Evolutionary conservation across 2,113 vertebrate species (phyloP).

Genomic region (Salvelinus namaycush): DNA sequence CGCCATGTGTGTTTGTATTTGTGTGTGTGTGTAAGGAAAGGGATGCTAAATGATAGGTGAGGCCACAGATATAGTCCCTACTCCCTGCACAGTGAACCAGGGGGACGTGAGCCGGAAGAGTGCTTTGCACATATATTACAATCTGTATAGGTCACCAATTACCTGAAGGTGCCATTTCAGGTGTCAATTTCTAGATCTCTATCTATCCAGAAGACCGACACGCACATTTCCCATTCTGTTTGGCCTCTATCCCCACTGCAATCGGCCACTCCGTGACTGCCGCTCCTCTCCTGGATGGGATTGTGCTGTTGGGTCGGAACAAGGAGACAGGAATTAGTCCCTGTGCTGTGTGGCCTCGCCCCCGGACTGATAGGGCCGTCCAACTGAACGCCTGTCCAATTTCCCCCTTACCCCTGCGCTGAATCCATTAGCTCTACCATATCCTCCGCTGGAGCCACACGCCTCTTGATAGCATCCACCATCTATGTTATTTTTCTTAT

Average conservation of each 20-base stretch:
- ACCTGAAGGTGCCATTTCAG: not conserved
- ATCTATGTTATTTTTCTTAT: constrained; percentile 74
- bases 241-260: constrained; percentile 5
- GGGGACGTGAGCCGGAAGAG: constrained; percentile 12
- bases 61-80: constrained; percentile 18
- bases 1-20: not conserved
- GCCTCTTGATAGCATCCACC: constrained; percentile 72
- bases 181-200: constrained; percentile 16
- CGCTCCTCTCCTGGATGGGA: constrained; percentile 26
- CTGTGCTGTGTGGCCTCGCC: constrained; percentile 46
- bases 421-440: constrained; percentile 69
- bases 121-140: constrained; percentile 20
- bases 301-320: constrained; percentile 30
- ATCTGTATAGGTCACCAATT: constrained; percentile 28
- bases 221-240: not conserved
- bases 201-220: constrained; percentile 34
- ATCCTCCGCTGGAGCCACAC: constrained; percentile 59
- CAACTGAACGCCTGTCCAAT: constrained; percentile 28
- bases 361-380: constrained; percentile 43
- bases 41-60: constrained; percentile 40
- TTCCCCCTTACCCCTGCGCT: constrained; percentile 22
- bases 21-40: not conserved
- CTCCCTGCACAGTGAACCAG: constrained; percentile 28
- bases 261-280: constrained; percentile 16
- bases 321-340: constrained; percentile 53